Base-by-base conservation (phyloP, 1,140 invertebrate species). In the Scaptodrosophila lebanonensis region DNA sequence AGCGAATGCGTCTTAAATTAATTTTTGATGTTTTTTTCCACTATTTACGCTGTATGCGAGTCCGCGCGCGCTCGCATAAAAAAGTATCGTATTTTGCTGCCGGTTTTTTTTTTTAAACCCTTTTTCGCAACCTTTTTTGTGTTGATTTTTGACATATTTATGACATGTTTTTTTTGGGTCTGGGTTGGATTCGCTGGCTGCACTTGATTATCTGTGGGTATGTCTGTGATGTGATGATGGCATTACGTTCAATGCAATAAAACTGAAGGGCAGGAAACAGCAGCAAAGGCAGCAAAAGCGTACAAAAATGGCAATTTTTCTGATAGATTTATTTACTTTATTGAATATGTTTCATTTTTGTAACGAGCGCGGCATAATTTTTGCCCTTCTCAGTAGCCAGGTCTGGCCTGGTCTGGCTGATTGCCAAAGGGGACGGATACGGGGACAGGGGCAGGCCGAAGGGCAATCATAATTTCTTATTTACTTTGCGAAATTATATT, bases 381-480 rank as follows among this genome's bases (percentile, higher is more conserved):
- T 39, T 18, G 20, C 12, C 12, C 27, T 17, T 16, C 52, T 30
- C 18, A 20, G 16, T n/a, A n/a, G n/a, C 17, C 2, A 43, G 29
- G 38, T 13, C 29, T 18, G 25, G 44, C 20, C 43, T 16, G 48
- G n/a, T 22, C 15, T 29, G 32, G 11, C 12, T 18, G 8, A 11
- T 38, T 7, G 5, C 22, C 30, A n/a, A n/a, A 27, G 1, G 40
- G 36, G 40, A 54, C 40, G 35, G 44, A 32, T 27, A 49, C 44
- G 33, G 32, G 45, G 48, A 57, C n/a, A n/a, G n/a, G n/a, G 39
- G 12, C 18, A 7, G 9, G 8, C 8, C 6, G 25, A 59, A 22
- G 36, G 45, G 60, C 66, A 76, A 66, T 82, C 75, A 79, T 79
- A 79, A 82, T 75, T 79, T 70, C 60, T 65, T 79, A 82, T 79